Evolutionary conservation across 2,113 vertebrate genomes (phyloP), one percentile per base, ranked within the genome.

Genomic region (Pollimyrus isidori): DNA sequence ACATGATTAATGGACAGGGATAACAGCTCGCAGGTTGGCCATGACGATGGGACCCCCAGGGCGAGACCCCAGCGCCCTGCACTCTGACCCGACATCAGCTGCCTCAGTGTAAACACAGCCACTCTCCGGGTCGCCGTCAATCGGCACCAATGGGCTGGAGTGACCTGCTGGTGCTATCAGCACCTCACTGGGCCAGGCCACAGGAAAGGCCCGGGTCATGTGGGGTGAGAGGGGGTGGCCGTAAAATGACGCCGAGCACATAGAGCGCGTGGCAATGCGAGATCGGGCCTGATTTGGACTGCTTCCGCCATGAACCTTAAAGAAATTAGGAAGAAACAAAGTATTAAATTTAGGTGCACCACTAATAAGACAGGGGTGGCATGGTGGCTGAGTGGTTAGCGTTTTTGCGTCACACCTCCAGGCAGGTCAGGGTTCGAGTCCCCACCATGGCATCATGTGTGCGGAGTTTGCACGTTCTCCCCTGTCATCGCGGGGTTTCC

Each of bases 1-100:
- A 93, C 93, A 94, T 98, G 98, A 99, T 98, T 97, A 98, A 99
- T 98, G 97, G 94, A 95, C 92, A 95, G 95, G 95, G 95, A 95
- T 96, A 94, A 93, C 96, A 96, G 94, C 95, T 90, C 95, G 94
- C 95, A 94, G 95, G 96, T 96, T 96, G 94, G 96, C 96, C 94
- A 91, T 90, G 87, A 93, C 91, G 96, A 96, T 95, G 95, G 93
- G 94, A 93, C 93, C 92, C 94, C 87, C 94, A 42, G 94, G 76
- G 93, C 91, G 96, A 93, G 94, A 93, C 83, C 93, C 83, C 45
- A 26, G 48, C 3, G 83, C 48, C 83, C 46, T 49, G 83, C 46
- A 86, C 83, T 86, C 83, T 86, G 83, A 86, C 83, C 83, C 50
- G 83, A 86, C 23, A 23, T 86, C 46, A 86, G 46, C 21, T 50